Evolutionary conservation across 2,888 invertebrate species (phyloP).

Genomic region (Clepsis dumicolana): DNA sequence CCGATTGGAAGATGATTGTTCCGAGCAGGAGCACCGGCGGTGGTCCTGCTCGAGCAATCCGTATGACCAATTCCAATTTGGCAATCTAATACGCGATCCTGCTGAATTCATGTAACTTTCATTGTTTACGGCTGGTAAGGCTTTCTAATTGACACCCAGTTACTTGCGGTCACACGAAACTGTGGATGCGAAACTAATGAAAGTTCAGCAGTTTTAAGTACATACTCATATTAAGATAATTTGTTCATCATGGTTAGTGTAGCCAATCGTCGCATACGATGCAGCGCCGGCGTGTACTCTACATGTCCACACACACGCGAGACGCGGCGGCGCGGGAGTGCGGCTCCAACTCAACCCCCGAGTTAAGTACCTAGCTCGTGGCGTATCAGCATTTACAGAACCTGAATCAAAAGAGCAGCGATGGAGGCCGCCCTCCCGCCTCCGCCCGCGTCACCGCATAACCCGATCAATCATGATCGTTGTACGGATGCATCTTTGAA

Average conservation of each 20-base stretch:
- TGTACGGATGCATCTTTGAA: slow-evolving; percentile 74
- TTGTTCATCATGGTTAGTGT: slow-evolving; percentile 54
- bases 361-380: slow-evolving; percentile 54
- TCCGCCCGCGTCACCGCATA: slow-evolving; percentile 62
- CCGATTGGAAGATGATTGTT: slow-evolving; percentile 61
- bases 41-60: slow-evolving; percentile 52
- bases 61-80: slow-evolving; percentile 69
- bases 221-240: slow-evolving; percentile 62
- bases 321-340: slow-evolving; percentile 54
- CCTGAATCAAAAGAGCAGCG: slow-evolving; percentile 34
- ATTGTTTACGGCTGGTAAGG: slow-evolving; percentile 74
- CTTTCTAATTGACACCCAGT: slow-evolving; percentile 81
- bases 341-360: slow-evolving; percentile 37
- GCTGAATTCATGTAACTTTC: slow-evolving; percentile 66
- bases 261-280: slow-evolving; percentile 41
- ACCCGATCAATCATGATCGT: slow-evolving; percentile 71
- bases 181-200: slow-evolving; percentile 69
- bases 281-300: slow-evolving; percentile 51
- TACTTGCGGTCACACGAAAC: slow-evolving; percentile 57
- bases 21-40: slow-evolving; percentile 66
- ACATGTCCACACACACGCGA: slow-evolving; percentile 73
- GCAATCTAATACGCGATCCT: slow-evolving; percentile 63
- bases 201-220: slow-evolving; percentile 75
- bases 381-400: slow-evolving; percentile 44
- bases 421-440: slow-evolving; percentile 55